Percentiles rank a stretch among this genome's conserved stretches.
These are phyloP conservation scores for Falco peregrinus DNA, from an alignment of 2,797 vertebrate genomes.

Conservation along the genomic window DNA sequence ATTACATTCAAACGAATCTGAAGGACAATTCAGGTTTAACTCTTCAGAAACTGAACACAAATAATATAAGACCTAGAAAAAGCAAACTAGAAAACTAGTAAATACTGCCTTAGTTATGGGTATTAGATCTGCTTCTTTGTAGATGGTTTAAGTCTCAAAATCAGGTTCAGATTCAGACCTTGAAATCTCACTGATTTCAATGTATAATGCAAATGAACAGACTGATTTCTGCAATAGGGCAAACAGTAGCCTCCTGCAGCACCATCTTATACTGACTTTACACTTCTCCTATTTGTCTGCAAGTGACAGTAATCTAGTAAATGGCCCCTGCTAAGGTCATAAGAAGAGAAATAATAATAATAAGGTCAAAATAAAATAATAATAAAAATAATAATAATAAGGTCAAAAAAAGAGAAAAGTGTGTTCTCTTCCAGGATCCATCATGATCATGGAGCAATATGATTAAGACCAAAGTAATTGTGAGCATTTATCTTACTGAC, in stretches of 20 bases:
- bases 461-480: neutral
- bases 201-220: neutral
- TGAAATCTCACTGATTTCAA: neutral
- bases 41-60: neutral
- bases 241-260: neutral
- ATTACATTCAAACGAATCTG: neutral
- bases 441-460: neutral
- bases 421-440: neutral
- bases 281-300: neutral
- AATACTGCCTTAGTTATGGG: neutral
- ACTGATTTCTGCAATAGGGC: neutral
- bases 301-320: neutral
- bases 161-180: neutral
- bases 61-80: neutral
- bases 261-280: neutral
- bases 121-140: neutral
- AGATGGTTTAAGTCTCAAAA: neutral
- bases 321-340: neutral
- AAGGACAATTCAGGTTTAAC: neutral
- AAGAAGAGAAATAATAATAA: neutral
- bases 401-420: no score
- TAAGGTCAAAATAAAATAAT: no score
- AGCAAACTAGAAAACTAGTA: neutral
- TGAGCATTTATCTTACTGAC: neutral
- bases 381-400: no score